phyloP scores from a whole-genome alignment of 2,113 vertebrate genomes.

The Polyodon spathula region DNA sequence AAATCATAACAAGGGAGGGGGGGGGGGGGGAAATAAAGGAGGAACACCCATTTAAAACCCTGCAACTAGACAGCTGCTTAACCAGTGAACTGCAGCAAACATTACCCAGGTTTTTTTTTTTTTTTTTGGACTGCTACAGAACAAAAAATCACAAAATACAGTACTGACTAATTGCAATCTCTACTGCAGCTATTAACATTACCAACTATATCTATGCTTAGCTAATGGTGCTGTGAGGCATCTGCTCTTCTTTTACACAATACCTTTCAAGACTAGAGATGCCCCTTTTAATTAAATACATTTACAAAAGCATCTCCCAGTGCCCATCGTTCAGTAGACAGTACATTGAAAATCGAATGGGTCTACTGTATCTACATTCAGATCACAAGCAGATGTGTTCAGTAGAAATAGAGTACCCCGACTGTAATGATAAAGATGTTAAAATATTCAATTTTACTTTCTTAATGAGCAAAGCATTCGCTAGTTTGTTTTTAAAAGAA shows the following conservation, averaged over 20 bases:
- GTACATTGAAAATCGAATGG: slow-evolving; percentile 38
- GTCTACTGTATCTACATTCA: slow-evolving; percentile 56
- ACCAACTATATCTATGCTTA: slow-evolving; percentile 33
- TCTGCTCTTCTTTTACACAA: slow-evolving; percentile 40
- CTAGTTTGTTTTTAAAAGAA: slow-evolving; percentile 61
- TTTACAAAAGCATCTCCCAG: slow-evolving; percentile 24
- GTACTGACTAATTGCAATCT: slow-evolving; percentile 50
- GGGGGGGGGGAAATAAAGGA: slow-evolving; percentile 42
- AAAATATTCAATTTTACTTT: slow-evolving; percentile 62
- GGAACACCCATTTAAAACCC: slow-evolving; percentile 54
- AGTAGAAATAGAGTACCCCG: slow-evolving; percentile 63
- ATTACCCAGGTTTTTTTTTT: slow-evolving; percentile 36
- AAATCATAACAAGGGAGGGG: slow-evolving; percentile 33
- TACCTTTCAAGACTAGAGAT: slow-evolving; percentile 28
- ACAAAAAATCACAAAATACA: slow-evolving; percentile 60
- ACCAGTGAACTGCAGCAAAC: slow-evolving; percentile 47
- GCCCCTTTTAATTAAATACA: slow-evolving; percentile 32
- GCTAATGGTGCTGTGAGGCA: slow-evolving; percentile 39
- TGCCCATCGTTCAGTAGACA: slow-evolving; percentile 41
- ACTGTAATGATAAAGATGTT: slow-evolving; percentile 62
- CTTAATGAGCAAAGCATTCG: slow-evolving; percentile 69
- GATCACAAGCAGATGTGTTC: slow-evolving; percentile 51
- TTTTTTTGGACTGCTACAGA: slow-evolving; percentile 60
- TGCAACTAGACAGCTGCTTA: slow-evolving; percentile 43
- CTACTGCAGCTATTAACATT: slow-evolving; percentile 50